phyloP scores from a whole-genome alignment of 92 coral and sea anemone species.

The Micromussa lordhowensis region DNA sequence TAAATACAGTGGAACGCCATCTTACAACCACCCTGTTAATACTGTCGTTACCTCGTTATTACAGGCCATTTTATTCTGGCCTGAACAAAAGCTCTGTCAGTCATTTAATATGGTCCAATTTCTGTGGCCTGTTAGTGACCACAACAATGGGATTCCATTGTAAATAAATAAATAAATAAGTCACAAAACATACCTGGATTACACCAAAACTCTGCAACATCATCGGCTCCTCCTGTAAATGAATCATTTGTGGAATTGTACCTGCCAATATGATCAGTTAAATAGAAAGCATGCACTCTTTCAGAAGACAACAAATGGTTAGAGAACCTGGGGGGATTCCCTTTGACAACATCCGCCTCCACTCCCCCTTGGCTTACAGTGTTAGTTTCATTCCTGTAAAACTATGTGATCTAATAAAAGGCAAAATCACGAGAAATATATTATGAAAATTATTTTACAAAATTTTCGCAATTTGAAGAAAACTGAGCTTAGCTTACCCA shows the following conservation, averaged over 20 bases:
- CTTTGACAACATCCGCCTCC: not conserved
- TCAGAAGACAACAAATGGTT: not conserved
- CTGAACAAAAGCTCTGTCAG: no score
- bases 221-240: slow-evolving; percentile 57
- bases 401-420: not conserved
- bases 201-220: slow-evolving; percentile 54
- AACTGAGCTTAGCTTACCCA: slow-evolving; percentile 47
- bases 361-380: no score
- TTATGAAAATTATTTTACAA: not conserved
- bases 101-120: no score
- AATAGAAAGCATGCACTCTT: not conserved
- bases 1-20: no score
- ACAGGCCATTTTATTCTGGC: no score
- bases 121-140: no score
- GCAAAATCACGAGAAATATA: not conserved
- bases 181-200: slow-evolving; percentile 45
- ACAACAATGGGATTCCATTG: no score
- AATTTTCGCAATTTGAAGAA: not conserved
- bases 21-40: no score
- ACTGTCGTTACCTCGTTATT: no score
- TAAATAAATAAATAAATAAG: no score
- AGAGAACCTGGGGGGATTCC: not conserved
- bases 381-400: not conserved
- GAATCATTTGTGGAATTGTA: not conserved
- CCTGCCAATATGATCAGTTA: not conserved